Evolutionary conservation across 1,140 invertebrate species (phyloP).

Genomic region (Lysiphlebus fabarum): DNA sequence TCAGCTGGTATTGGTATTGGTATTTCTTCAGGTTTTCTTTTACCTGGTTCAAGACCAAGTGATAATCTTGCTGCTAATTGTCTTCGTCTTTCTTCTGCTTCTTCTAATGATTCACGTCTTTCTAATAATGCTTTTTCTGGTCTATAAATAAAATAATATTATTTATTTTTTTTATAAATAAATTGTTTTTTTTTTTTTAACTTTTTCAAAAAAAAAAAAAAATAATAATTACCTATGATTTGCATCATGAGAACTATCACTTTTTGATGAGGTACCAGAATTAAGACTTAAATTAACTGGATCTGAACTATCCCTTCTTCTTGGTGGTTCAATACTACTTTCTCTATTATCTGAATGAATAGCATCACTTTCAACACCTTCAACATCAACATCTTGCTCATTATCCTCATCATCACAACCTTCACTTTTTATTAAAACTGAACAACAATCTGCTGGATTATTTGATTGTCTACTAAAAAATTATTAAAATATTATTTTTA

Average conservation of each 20-base stretch:
- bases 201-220: too few species aligned
- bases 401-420: conserved; percentile 58
- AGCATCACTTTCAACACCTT: conserved; percentile 56
- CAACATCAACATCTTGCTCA: conserved; percentile 53
- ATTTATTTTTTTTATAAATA: background rate
- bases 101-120: conserved; percentile 52
- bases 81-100: conserved; percentile 50
- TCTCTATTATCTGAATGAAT: conserved; percentile 52
- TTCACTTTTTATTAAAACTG: conserved; percentile 55
- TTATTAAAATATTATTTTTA: background rate
- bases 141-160: conserved; percentile 20
- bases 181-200: conserved; percentile 1
- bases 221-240: conserved; percentile 40
- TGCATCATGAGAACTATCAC: conserved; percentile 48
- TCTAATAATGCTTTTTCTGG: conserved; percentile 45
- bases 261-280: conserved; percentile 49
- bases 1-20: conserved; percentile 51
- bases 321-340: conserved; percentile 47
- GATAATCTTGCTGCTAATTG: conserved; percentile 47
- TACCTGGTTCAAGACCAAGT: conserved; percentile 47
- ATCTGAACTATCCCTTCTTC: conserved; percentile 58
- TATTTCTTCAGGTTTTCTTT: conserved; percentile 52
- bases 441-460: conserved; percentile 53
- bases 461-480: conserved; percentile 43
- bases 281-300: conserved; percentile 72